These are phyloP conservation scores for Lasioglossum zephyrum DNA, from an alignment of 2,888 invertebrate species.

Conservation along the genomic window DNA sequence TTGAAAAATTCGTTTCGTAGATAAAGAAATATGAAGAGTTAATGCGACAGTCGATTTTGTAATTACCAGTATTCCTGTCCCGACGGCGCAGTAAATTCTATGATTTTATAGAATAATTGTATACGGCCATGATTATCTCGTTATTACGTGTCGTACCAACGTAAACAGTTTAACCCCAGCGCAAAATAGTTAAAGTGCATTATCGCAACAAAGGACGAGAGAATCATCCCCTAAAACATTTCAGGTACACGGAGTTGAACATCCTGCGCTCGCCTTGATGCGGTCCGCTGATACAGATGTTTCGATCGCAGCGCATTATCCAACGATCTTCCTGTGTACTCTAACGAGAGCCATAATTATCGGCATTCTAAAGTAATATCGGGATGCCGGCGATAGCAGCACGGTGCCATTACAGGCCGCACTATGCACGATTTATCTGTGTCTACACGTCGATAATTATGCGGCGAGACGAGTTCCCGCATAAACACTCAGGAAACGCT, in stretches of 20 bases:
- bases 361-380: neutral
- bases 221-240: neutral
- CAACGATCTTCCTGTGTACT: neutral
- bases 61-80: too few relatives aligned
- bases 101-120: neutral
- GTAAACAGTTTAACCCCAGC: neutral
- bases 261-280: neutral
- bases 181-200: neutral
- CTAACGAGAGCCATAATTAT: constrained; percentile 8
- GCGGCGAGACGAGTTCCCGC: constrained; percentile 29
- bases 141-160: neutral
- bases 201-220: neutral
- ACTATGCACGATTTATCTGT: constrained; percentile 3
- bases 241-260: neutral
- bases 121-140: neutral
- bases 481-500: constrained; percentile 22
- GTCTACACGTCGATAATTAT: constrained; percentile 29
- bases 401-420: constrained; percentile 1
- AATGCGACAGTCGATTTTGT: too few relatives aligned
- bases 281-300: neutral
- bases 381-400: neutral
- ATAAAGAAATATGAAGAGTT: too few relatives aligned
- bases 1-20: neutral
- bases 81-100: neutral
- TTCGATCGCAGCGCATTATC: neutral